A percentile compares a stretch with the other conserved stretches of the same genome.
Conservation (phyloP, 2,888 invertebrate species). For the Nemotelus pantherinus region DNA sequence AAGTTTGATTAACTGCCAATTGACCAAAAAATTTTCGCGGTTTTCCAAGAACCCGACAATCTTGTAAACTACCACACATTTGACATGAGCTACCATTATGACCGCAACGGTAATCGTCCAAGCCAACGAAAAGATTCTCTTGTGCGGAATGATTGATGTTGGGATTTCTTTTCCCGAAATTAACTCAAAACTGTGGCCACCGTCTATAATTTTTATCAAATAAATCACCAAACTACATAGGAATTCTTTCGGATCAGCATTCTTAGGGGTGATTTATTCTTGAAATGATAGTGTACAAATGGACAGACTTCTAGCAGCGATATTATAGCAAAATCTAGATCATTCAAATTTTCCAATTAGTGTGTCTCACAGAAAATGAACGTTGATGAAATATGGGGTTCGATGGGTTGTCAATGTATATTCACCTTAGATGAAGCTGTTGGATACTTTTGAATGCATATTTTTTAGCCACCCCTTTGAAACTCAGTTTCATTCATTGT, state of each 20-base stretch:
- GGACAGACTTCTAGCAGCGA: slow-evolving; percentile 16
- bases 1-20: slow-evolving; percentile 43
- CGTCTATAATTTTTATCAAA: slow-evolving; percentile 52
- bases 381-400: background rate
- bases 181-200: slow-evolving; percentile 33
- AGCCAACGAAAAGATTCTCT: background rate
- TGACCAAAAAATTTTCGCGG: slow-evolving; percentile 22
- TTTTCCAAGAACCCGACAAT: slow-evolving; percentile 43
- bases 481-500: too few relatives aligned
- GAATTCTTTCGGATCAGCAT: background rate
- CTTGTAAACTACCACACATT: slow-evolving; percentile 38
- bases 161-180: slow-evolving; percentile 38
- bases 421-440: too few relatives aligned
- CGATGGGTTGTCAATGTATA: too few relatives aligned
- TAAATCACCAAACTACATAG: slow-evolving; percentile 45
- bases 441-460: too few relatives aligned
- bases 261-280: slow-evolving; percentile 32
- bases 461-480: too few relatives aligned
- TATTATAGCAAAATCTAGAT: slow-evolving; percentile 35
- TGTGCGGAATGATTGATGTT: slow-evolving; percentile 40
- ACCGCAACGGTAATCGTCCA: slow-evolving; percentile 18
- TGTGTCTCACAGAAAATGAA: slow-evolving; percentile 5
- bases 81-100: slow-evolving; percentile 49
- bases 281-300: slow-evolving; percentile 35
- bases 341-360: slow-evolving; percentile 44